Conservation (phyloP, 2,888 invertebrate genomes). For the Xestia c-nigrum region DNA sequence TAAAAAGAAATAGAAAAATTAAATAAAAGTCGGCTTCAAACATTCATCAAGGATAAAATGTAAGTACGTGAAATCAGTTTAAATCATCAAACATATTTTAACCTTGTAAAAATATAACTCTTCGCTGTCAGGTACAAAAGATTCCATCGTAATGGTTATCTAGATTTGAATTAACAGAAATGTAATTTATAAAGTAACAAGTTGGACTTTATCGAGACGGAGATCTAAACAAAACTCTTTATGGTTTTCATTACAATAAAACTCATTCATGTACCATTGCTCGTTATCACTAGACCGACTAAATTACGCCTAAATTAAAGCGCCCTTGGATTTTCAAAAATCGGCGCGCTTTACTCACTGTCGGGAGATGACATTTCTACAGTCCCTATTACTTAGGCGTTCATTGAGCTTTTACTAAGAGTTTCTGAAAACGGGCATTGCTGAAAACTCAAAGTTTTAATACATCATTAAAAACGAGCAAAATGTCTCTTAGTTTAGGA, state of each 20-base stretch:
- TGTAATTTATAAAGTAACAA: constrained; percentile 22
- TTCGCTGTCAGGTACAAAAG: background rate
- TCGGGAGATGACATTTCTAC: too few species aligned
- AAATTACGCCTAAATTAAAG: too few species aligned
- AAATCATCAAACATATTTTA: background rate
- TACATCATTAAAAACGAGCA: too few species aligned
- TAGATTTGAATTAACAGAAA: constrained; percentile 21
- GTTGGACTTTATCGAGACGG: constrained; percentile 9
- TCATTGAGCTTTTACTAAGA: too few species aligned
- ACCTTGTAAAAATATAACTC: background rate
- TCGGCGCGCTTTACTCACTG: too few species aligned
- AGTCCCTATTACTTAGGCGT: too few species aligned
- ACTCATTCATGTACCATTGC: too few species aligned
- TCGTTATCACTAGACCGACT: too few species aligned
- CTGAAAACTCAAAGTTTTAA: too few species aligned
- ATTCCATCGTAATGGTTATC: background rate
- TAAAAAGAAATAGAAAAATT: background rate
- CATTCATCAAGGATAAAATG: background rate
- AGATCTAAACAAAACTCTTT: constrained; percentile 15
- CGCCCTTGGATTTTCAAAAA: too few species aligned
- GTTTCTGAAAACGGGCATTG: too few species aligned
- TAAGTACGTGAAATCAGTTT: background rate
- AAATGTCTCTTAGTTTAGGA: too few species aligned
- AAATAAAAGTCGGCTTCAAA: background rate
- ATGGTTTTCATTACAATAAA: background rate